A percentile compares a stretch with the other conserved stretches of the same genome.
Evolutionary conservation across 2,888 invertebrate species (phyloP).

Genomic region (Apotomis betuletana): DNA sequence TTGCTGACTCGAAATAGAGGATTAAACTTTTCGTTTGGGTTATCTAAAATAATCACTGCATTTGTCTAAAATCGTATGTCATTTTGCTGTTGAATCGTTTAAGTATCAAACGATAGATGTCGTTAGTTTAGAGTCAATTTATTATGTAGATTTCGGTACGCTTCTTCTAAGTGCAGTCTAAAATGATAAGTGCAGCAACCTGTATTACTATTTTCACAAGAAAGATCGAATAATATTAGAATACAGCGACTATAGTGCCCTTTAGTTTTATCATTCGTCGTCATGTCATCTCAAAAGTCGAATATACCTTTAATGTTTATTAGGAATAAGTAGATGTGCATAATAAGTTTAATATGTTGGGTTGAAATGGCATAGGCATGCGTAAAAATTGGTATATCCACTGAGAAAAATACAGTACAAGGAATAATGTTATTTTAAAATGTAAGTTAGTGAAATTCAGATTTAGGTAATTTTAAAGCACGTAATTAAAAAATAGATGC

Average conservation of each 20-base stretch:
- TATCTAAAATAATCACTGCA: too few relatives aligned
- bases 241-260: not conserved
- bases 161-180: not conserved
- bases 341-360: too few relatives aligned
- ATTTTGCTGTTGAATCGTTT: not conserved
- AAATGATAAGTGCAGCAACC: not conserved
- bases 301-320: too few relatives aligned
- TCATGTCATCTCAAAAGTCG: too few relatives aligned
- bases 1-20: not conserved
- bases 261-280: not conserved
- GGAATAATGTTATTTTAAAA: constrained; percentile 2
- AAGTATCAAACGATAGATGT: constrained; percentile 1
- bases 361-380: not conserved
- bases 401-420: constrained; percentile 21
- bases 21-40: not conserved
- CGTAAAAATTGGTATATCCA: constrained; percentile 2
- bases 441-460: not conserved
- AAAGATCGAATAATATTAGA: not conserved
- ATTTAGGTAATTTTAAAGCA: not conserved
- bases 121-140: not conserved
- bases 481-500: not conserved
- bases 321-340: too few relatives aligned
- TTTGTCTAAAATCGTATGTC: not conserved
- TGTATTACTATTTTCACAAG: not conserved
- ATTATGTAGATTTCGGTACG: not conserved